phyloP scores from a whole-genome alignment of 1,140 invertebrate genomes.

The Drosophila obscura region DNA sequence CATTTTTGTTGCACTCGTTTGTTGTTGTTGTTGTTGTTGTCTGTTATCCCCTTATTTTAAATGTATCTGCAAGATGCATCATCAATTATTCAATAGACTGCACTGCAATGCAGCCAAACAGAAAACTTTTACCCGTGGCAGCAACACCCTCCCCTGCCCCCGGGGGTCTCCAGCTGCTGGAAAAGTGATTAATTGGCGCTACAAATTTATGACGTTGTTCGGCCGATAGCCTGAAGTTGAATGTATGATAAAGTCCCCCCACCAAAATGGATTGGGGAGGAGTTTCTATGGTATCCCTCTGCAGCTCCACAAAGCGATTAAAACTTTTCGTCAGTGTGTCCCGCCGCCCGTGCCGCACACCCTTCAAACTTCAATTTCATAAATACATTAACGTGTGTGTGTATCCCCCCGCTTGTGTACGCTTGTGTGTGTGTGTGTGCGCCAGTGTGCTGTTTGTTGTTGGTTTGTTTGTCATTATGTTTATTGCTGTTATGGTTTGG shows the following conservation, averaged over 20 bases:
- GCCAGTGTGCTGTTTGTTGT: slow-evolving; percentile 21
- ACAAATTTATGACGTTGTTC: slow-evolving; percentile 77
- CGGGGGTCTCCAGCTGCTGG: not conserved
- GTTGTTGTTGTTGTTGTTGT: not conserved
- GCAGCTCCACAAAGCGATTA: slow-evolving; percentile 51
- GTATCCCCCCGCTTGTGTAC: slow-evolving; percentile 17
- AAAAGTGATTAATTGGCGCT: slow-evolving; percentile 78
- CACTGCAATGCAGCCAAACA: slow-evolving; percentile 58
- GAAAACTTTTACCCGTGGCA: slow-evolving; percentile 38
- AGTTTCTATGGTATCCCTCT: not conserved
- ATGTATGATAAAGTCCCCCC: slow-evolving; percentile 72
- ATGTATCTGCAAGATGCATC: slow-evolving; percentile 63
- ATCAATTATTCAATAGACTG: slow-evolving; percentile 69
- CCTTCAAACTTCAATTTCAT: slow-evolving; percentile 50
- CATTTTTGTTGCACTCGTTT: slow-evolving; percentile 20
- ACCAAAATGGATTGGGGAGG: slow-evolving; percentile 29
- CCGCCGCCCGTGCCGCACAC: no score
- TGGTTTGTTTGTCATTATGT: slow-evolving; percentile 50
- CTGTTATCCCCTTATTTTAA: slow-evolving; percentile 17
- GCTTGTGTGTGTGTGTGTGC: slow-evolving; percentile 23
- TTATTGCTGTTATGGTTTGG: slow-evolving; percentile 73
- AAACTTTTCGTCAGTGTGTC: slow-evolving; percentile 62
- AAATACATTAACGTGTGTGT: slow-evolving; percentile 63
- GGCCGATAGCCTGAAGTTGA: slow-evolving; percentile 71
- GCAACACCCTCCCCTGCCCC: not conserved